phyloP scores from a whole-genome alignment of 2,888 invertebrate genomes.

The Caenorhabditis parvicauda region DNA sequence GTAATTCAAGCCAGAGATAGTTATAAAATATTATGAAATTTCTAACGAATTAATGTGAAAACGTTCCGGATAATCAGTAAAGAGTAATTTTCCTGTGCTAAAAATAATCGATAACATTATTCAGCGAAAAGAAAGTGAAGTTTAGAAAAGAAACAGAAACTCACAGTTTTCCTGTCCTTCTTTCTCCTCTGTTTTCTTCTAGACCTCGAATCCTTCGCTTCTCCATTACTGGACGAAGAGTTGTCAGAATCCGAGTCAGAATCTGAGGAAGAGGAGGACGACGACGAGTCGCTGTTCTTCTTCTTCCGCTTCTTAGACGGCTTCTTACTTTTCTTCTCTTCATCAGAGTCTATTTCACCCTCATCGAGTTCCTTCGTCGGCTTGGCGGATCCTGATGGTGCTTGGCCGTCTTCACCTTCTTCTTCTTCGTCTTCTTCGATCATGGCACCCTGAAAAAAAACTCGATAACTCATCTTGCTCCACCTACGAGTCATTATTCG shows the following conservation, averaged over 20 bases:
- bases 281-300: constrained; percentile 10
- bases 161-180: constrained; percentile 18
- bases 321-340: constrained; percentile 20
- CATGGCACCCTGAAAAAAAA: background rate
- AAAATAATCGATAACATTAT: too few relatives aligned
- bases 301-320: constrained; percentile 6
- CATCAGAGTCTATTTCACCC: constrained; percentile 41
- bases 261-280: constrained; percentile 12
- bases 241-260: background rate
- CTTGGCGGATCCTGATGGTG: background rate
- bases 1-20: too few relatives aligned
- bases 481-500: too few relatives aligned
- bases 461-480: too few relatives aligned
- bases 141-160: background rate
- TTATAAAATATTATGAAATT: too few relatives aligned
- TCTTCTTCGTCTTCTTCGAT: constrained; percentile 10
- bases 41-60: too few relatives aligned
- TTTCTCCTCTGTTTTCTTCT: constrained; percentile 22
- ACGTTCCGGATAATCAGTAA: too few relatives aligned
- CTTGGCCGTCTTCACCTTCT: background rate
- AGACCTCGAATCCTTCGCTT: constrained; percentile 16
- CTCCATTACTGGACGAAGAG: constrained; percentile 6
- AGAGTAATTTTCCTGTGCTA: too few relatives aligned
- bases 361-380: constrained; percentile 27
- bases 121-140: too few relatives aligned